A percentile compares a stretch with the other conserved stretches of the same genome.
These are phyloP conservation scores for Drosophila albomicans DNA, from an alignment of 1,140 invertebrate species.

Conservation along the genomic window DNA sequence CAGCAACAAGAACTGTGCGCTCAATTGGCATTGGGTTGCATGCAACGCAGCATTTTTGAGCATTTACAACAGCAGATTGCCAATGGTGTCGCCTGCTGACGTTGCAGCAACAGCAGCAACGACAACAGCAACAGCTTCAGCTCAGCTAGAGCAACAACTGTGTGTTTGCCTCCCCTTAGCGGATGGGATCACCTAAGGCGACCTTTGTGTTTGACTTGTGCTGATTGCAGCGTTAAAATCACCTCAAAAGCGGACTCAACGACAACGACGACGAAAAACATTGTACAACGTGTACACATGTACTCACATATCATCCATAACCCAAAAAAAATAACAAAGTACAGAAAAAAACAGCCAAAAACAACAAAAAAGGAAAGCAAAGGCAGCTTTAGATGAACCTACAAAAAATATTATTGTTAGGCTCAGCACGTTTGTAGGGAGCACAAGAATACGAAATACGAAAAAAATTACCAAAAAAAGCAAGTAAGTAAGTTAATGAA, in stretches of 20 bases:
- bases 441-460: slow-evolving; percentile 14
- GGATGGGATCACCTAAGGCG: slow-evolving; percentile 45
- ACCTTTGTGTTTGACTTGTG: slow-evolving; percentile 79
- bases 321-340: slow-evolving; percentile 16
- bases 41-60: slow-evolving; percentile 21
- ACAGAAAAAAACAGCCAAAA: slow-evolving; percentile 23
- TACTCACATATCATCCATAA: slow-evolving; percentile 57
- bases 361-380: slow-evolving; percentile 27
- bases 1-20: slow-evolving; percentile 25
- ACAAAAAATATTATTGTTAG: slow-evolving; percentile 56
- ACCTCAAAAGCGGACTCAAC: slow-evolving; percentile 55
- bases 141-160: slow-evolving; percentile 22
- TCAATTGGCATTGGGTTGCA: slow-evolving; percentile 55
- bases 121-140: neutral
- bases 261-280: slow-evolving; percentile 13
- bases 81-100: slow-evolving; percentile 29
- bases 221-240: slow-evolving; percentile 74
- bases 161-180: neutral
- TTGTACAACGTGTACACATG: slow-evolving; percentile 76
- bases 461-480: slow-evolving; percentile 13
- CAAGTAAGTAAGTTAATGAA: too few species aligned
- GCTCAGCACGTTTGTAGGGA: slow-evolving; percentile 71
- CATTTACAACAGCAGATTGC: slow-evolving; percentile 22
- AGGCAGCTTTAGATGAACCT: slow-evolving; percentile 16
- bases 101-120: slow-evolving; percentile 14